These are phyloP conservation scores for Caretta caretta DNA, from an alignment of 2,113 vertebrate genomes.

Conservation along the genomic window DNA sequence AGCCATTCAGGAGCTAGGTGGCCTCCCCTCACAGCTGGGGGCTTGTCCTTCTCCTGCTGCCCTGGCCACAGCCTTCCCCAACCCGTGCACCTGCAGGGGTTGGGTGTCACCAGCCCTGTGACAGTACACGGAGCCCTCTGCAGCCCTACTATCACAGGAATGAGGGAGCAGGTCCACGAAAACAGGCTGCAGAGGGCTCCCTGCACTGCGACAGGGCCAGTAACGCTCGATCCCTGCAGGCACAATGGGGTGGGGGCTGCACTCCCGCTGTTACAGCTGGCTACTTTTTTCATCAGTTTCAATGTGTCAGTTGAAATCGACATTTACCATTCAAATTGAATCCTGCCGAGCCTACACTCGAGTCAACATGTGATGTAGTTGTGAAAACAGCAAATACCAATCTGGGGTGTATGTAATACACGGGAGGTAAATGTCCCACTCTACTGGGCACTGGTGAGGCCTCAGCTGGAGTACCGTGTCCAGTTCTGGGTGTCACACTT, in stretches of 20 bases:
- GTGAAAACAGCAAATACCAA: not conserved
- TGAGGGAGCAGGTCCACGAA: not conserved
- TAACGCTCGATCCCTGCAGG: not conserved
- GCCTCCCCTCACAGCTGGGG: not conserved
- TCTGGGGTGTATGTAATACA: not conserved
- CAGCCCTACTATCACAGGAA: not conserved
- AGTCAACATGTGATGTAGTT: not conserved
- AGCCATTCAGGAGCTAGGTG: not conserved
- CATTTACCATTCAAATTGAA: not conserved
- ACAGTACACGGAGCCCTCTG: not conserved
- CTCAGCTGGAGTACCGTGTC: not conserved
- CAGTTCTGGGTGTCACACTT: not conserved
- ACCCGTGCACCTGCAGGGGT: not conserved
- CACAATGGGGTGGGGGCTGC: not conserved
- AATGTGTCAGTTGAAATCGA: not conserved
- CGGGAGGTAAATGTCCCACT: not conserved
- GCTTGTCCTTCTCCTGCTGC: not conserved
- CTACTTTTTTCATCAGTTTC: not conserved
- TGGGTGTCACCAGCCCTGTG: not conserved
- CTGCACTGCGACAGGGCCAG: not conserved
- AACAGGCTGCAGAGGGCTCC: not conserved
- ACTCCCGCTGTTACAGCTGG: not conserved
- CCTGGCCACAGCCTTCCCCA: not conserved
- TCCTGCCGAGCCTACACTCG: not conserved
- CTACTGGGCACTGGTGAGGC: not conserved